Conservation (phyloP, 2,888 invertebrate species). For the Podotricha telesiphe region DNA sequence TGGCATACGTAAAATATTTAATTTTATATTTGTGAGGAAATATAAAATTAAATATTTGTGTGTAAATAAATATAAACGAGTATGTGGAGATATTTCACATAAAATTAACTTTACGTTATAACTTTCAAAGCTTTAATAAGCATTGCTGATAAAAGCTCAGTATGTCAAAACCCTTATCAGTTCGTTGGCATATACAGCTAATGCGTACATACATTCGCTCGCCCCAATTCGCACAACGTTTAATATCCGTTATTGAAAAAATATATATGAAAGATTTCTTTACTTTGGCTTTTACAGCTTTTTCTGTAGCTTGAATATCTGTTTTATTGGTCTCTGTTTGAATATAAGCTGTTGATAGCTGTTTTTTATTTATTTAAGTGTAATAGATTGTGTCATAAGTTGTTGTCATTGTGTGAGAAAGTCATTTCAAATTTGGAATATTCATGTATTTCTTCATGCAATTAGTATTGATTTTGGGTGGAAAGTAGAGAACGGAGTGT, state of each 20-base stretch:
- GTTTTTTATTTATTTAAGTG: not conserved
- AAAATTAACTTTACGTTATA: not conserved
- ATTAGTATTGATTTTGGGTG: too few relatives aligned
- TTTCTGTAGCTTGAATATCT: not conserved
- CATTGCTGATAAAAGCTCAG: conserved; percentile 29
- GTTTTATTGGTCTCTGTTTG: not conserved
- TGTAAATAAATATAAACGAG: too few relatives aligned
- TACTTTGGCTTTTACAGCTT: conserved; percentile 2
- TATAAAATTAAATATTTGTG: too few relatives aligned
- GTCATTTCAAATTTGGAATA: too few relatives aligned
- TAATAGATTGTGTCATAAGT: too few relatives aligned
- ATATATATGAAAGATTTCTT: conserved; percentile 16
- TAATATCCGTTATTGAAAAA: conserved; percentile 39
- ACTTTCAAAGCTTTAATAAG: conserved; percentile 15
- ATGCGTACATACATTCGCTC: conserved; percentile 9
- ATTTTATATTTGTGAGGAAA: too few relatives aligned
- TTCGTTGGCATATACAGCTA: conserved; percentile 30
- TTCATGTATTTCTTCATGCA: too few relatives aligned
- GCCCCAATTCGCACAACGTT: conserved; percentile 40
- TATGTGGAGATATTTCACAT: not conserved
- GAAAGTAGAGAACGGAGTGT: too few relatives aligned
- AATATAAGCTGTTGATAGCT: not conserved
- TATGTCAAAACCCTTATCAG: conserved; percentile 33
- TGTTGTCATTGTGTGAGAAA: too few relatives aligned
- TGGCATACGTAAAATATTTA: too few relatives aligned